A percentile compares a stretch with the other conserved stretches of the same genome.
phyloP scores from a whole-genome alignment of 2,888 invertebrate species.

The Zygothrica quintamaculata region DNA sequence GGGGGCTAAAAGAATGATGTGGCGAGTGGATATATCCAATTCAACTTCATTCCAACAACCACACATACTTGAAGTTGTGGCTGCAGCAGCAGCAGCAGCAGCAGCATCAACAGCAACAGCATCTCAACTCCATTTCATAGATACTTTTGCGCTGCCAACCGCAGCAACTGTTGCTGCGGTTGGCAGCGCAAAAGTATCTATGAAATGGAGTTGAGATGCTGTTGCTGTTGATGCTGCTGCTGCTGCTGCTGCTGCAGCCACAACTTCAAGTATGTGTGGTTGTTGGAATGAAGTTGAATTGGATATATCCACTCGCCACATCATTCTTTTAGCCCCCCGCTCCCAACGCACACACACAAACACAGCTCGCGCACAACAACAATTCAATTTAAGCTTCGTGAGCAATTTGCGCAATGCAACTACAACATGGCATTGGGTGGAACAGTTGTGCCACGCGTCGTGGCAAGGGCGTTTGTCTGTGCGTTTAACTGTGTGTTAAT shows the following conservation, averaged over 20 bases:
- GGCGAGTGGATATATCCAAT: constrained; percentile 29
- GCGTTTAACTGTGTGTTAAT: constrained; percentile 69
- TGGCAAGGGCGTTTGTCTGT: constrained; percentile 43
- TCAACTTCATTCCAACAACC: constrained; percentile 30
- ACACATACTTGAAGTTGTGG: constrained; percentile 74
- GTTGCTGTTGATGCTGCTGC: no score
- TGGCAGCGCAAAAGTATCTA: constrained; percentile 73
- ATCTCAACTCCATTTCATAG: constrained; percentile 67
- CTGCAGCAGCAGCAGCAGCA: constrained; percentile 40
- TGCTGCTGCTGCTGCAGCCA: no score
- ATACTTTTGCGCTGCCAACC: constrained; percentile 69
- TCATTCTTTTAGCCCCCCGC: no score
- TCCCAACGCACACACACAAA: no score
- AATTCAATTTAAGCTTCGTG: constrained; percentile 80
- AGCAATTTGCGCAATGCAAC: constrained; percentile 73
- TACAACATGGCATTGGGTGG: constrained; percentile 1
- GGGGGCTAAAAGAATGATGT: no score
- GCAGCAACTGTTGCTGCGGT: constrained; percentile 78
- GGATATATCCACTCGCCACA: constrained; percentile 33
- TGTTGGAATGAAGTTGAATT: constrained; percentile 4
- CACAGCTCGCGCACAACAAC: no score
- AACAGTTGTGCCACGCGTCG: constrained; percentile 19
- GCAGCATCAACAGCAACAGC: constrained; percentile 6
- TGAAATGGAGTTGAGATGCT: constrained; percentile 62
- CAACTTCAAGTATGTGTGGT: constrained; percentile 75